phyloP scores from a whole-genome alignment of 2,113 vertebrate species.

The Paramisgurnus dabryanus region DNA sequence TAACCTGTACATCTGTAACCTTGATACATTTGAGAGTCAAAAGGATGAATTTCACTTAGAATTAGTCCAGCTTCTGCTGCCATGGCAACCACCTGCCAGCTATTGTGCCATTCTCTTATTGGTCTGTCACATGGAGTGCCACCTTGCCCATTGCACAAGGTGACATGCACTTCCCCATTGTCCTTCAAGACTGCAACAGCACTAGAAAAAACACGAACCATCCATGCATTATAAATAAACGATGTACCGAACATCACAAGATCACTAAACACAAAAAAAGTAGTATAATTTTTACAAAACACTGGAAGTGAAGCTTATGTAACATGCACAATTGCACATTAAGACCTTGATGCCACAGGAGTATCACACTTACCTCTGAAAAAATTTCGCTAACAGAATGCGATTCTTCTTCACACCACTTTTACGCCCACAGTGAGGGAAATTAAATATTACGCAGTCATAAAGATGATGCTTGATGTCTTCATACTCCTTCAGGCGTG shows the following conservation, averaged over 20 bases:
- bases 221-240: neutral
- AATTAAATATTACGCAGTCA: conserved; percentile 89
- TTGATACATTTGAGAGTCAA: conserved; percentile 70
- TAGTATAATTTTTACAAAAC: conserved; percentile 22
- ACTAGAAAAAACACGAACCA: conserved; percentile 64
- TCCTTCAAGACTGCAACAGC: conserved; percentile 80
- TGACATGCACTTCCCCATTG: conserved; percentile 84
- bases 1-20: conserved; percentile 92
- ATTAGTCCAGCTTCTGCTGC: conserved; percentile 86
- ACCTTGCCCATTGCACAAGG: conserved; percentile 91
- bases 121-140: conserved; percentile 89
- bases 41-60: conserved; percentile 79
- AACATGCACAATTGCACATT: conserved; percentile 2
- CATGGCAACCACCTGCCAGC: conserved; percentile 92
- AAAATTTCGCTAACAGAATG: conserved; percentile 85
- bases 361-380: conserved; percentile 78
- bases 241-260: neutral
- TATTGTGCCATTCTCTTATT: conserved; percentile 92
- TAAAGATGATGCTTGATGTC: conserved; percentile 68
- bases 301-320: conserved; percentile 13
- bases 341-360: neutral
- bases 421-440: conserved; percentile 95
- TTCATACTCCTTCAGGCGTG: conserved; percentile 75
- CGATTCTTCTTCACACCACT: conserved; percentile 92
- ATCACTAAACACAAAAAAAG: neutral